These are phyloP conservation scores for Desmodus rotundus DNA, from an alignment of 2,113 vertebrate genomes.

Conservation along the genomic window DNA sequence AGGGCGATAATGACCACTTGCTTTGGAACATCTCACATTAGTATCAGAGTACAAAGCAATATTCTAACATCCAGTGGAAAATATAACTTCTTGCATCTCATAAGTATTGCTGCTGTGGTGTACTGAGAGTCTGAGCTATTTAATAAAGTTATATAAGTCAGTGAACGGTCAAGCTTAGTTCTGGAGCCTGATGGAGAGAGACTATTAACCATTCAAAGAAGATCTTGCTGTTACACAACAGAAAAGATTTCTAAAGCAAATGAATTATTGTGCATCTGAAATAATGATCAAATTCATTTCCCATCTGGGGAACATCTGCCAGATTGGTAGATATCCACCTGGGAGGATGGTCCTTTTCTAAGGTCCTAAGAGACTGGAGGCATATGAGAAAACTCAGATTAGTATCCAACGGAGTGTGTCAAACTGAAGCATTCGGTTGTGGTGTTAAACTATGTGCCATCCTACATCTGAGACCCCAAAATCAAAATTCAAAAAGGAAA, in stretches of 20 bases:
- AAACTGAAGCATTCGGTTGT: neutral
- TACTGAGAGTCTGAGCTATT: neutral
- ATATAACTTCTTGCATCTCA: conserved; percentile 33
- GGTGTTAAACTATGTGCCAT: neutral
- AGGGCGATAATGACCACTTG: conserved; percentile 55
- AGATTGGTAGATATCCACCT: neutral
- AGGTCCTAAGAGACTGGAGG: conserved; percentile 11
- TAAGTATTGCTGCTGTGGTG: conserved; percentile 1
- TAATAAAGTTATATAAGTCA: conserved; percentile 33
- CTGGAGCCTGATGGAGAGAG: conserved; percentile 29
- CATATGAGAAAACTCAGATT: conserved; percentile 23
- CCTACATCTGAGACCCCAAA: conserved; percentile 23
- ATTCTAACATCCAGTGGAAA: conserved; percentile 43
- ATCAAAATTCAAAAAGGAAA: conserved; percentile 48
- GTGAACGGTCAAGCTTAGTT: conserved; percentile 4
- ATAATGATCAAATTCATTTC: conserved; percentile 52
- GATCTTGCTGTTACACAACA: neutral
- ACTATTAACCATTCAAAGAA: conserved; percentile 21
- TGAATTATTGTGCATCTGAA: conserved; percentile 4
- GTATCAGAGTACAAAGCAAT: conserved; percentile 47
- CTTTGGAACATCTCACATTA: conserved; percentile 51
- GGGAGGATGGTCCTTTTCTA: conserved; percentile 9
- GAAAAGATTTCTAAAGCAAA: conserved; percentile 29
- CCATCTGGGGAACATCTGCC: conserved; percentile 14
- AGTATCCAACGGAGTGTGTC: conserved; percentile 19